Percentiles rank a stretch among this genome's conserved stretches.
These are phyloP conservation scores for Rugalucina vietnamica DNA, from an alignment of 2,888 invertebrate genomes.

Conservation along the genomic window DNA sequence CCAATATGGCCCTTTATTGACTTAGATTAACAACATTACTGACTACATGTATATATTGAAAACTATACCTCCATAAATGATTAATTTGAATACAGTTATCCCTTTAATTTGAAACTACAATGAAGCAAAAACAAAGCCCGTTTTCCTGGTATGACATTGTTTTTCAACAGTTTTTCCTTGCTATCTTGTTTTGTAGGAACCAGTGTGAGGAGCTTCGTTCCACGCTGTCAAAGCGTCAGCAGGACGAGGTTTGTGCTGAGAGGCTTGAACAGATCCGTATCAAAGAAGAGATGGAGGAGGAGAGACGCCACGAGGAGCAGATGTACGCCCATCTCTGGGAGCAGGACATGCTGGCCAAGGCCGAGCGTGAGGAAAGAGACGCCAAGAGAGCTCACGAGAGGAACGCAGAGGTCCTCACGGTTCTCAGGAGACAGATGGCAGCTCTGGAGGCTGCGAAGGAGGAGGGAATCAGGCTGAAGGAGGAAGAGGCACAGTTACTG, in stretches of 20 bases:
- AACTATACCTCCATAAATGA: no score
- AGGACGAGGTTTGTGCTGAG: constrained; percentile 81
- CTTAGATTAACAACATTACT: no score
- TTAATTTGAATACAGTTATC: no score
- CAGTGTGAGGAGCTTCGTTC: constrained; percentile 83
- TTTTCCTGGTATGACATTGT: no score
- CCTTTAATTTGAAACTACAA: no score
- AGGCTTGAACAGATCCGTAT: constrained; percentile 77
- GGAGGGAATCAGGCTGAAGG: constrained; percentile 78
- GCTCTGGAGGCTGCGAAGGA: constrained; percentile 80
- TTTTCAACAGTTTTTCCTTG: no score
- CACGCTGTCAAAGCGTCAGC: constrained; percentile 81
- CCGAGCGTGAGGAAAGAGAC: constrained; percentile 81
- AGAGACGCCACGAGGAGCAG: constrained; percentile 76
- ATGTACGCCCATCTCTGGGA: constrained; percentile 83
- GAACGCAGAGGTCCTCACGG: constrained; percentile 78
- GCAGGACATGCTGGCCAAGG: constrained; percentile 81
- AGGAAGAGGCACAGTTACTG: constrained; percentile 81
- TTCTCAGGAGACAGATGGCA: constrained; percentile 82
- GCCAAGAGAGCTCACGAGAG: constrained; percentile 76
- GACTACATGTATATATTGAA: no score
- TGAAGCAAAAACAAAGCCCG: no score
- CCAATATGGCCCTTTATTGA: no score
- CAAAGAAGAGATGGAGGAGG: constrained; percentile 71
- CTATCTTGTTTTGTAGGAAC: constrained; percentile 70